Base-by-base conservation (phyloP, 64 coral and sea anemone species). In the Orbicella faveolata region DNA sequence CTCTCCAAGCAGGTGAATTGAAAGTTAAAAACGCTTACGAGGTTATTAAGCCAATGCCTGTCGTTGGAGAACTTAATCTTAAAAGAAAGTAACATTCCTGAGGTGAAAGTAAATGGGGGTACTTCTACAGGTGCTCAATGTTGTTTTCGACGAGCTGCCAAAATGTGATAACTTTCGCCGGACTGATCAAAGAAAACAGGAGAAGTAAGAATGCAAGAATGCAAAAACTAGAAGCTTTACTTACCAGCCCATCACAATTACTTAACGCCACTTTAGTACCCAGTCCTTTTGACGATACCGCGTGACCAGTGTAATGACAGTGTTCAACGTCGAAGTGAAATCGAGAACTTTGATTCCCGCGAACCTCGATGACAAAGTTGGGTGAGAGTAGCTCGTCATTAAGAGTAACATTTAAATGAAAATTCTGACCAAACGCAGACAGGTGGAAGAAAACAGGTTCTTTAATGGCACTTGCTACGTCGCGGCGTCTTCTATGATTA, bases 191-290 rank as follows among this genome's bases (percentile, higher is more conserved):
- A 59, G 55, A 59, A 59, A 59, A 59, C 55, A 16, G 9, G 2
- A 59, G 13, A 59, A 59, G 15, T 11, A 59, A 59, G 55, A 59
- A 59, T 70, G 10, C 0, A 26, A 4, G 11, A 59, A 59, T 70
- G 10, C 0, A 26, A 4, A 10, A 26, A 20, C 20, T 2, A 18
- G 10, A 25, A 25, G 11, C 15, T 21, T 57, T 74, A 30, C 89
- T 90, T 76, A 90, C 89, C 89, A 90, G 70, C 82, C 89, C 89
- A 84, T 90, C 89, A 75, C 89, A 90, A 79, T 90, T 90, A 61
- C 89, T 90, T 1, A 90, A n/a, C 20, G 89, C 89, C 48, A 90
- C 89, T 63, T 83, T 90, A 51, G 78, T 57, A 35, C 69, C 70
- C 66, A 83, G 69, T 77, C 89, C 79, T 61, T 90, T 61, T 34